Conservation (phyloP, 2,888 invertebrate species). For the Cosmia pyralina region DNA sequence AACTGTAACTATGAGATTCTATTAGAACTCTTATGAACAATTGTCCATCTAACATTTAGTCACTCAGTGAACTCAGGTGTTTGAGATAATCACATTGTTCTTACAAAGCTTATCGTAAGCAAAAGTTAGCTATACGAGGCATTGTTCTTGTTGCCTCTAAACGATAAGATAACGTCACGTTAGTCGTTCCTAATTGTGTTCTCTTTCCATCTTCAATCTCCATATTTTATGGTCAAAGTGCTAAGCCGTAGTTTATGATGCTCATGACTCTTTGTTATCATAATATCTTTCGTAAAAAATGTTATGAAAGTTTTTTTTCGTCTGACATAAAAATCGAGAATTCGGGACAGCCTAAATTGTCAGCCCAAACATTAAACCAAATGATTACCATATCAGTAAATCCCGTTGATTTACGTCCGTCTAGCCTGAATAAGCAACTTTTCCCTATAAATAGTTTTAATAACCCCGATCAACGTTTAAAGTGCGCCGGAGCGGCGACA, state of each 20-base stretch:
- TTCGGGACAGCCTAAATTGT: constrained; percentile 30
- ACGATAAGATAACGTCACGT: constrained; percentile 49
- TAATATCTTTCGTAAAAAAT: constrained; percentile 20
- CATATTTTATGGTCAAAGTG: constrained; percentile 31
- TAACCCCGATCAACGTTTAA: constrained; percentile 65
- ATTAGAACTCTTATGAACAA: constrained; percentile 4
- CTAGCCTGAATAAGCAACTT: constrained; percentile 60
- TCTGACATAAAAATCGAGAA: constrained; percentile 30
- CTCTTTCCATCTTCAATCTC: constrained; percentile 30
- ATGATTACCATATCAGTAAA: constrained; percentile 59
- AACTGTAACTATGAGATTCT: background rate
- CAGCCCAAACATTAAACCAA: constrained; percentile 48
- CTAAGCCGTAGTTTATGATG: constrained; percentile 23
- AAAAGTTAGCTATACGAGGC: constrained; percentile 27
- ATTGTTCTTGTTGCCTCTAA: constrained; percentile 19
- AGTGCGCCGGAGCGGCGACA: constrained; percentile 74
- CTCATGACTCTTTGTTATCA: constrained; percentile 14
- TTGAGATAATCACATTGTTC: constrained; percentile 14
- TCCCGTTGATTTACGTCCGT: constrained; percentile 52
- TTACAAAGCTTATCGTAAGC: constrained; percentile 17
- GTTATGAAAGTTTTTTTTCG: constrained; percentile 11
- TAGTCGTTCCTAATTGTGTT: constrained; percentile 39
- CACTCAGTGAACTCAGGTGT: background rate
- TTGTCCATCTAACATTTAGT: background rate
- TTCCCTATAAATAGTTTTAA: constrained; percentile 66